Conservation (phyloP, 2,113 vertebrate species). For the Phyllopteryx taeniolatus region DNA sequence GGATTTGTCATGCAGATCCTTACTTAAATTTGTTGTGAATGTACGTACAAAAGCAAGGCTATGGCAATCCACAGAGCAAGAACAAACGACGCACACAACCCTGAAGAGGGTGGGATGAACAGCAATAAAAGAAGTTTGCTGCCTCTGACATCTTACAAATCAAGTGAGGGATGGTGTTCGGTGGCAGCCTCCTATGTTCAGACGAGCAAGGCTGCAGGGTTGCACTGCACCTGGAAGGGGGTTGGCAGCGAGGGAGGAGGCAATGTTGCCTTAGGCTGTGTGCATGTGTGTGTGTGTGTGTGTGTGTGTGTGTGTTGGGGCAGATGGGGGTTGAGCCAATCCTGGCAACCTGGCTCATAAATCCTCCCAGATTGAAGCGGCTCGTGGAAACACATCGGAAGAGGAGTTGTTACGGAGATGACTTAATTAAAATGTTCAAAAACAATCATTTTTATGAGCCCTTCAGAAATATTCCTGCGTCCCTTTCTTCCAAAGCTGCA, state of each 20-base stretch:
- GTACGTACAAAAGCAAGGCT: conserved; percentile 36
- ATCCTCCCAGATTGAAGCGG: conserved; percentile 53
- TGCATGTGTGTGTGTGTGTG: too few relatives aligned
- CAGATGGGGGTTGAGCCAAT: conserved; percentile 31
- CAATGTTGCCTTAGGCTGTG: conserved; percentile 51
- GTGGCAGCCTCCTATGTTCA: conserved; percentile 29
- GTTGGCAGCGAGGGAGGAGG: conserved; percentile 36
- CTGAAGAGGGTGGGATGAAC: conserved; percentile 31
- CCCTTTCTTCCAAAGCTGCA: conserved; percentile 13
- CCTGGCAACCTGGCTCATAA: conserved; percentile 68
- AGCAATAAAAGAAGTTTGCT: conserved; percentile 56
- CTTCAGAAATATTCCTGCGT: conserved; percentile 4
- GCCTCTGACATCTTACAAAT: conserved; percentile 70
- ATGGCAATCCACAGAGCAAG: conserved; percentile 6
- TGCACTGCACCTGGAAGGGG: conserved; percentile 70
- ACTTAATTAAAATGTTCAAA: conserved; percentile 32
- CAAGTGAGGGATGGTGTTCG: conserved; percentile 45
- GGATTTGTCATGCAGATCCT: neutral
- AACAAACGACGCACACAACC: conserved; percentile 31
- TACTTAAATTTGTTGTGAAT: conserved; percentile 13
- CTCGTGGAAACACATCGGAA: conserved; percentile 61
- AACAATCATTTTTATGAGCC: neutral
- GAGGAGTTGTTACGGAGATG: conserved; percentile 36
- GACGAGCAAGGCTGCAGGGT: conserved; percentile 56
- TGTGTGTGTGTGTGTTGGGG: neutral